These are phyloP conservation scores for Acomys russatus DNA, from an alignment of 2,797 vertebrate genomes.

Conservation along the genomic window DNA sequence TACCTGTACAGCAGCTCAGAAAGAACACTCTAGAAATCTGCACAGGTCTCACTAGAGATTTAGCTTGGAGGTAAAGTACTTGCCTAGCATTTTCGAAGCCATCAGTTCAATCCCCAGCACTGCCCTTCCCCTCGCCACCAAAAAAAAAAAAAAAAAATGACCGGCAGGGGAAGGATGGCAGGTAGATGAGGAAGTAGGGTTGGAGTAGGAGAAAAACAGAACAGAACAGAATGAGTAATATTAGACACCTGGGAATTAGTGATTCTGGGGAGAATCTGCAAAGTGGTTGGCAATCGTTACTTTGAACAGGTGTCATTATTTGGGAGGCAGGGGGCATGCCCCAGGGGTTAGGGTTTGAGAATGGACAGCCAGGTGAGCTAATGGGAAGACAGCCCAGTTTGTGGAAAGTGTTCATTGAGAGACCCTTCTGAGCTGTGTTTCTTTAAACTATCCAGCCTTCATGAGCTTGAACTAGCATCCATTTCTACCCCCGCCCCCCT, in stretches of 20 bases:
- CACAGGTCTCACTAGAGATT: not conserved
- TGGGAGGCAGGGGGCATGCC: no score
- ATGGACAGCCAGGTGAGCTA: not conserved
- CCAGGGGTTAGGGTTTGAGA: no score
- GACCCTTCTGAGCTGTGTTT: not conserved
- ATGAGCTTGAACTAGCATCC: not conserved
- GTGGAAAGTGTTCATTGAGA: not conserved
- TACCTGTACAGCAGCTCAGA: not conserved
- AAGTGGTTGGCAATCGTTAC: not conserved
- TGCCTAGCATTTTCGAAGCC: not conserved
- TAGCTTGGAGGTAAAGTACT: not conserved
- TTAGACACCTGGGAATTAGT: not conserved
- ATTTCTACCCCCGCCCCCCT: no score
- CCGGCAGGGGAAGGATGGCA: not conserved
- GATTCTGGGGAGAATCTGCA: not conserved
- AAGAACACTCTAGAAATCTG: not conserved
- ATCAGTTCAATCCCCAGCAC: not conserved
- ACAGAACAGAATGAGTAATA: constrained; percentile 23
- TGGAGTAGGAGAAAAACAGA: not conserved
- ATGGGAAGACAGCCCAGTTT: not conserved
- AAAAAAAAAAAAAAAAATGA: no score
- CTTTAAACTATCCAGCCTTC: not conserved
- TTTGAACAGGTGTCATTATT: not conserved
- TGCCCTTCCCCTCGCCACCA: no score
- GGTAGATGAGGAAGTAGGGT: not conserved